Evolutionary conservation across 2,113 vertebrate species (phyloP), one percentile per base, ranked within the genome.

Genomic region (Symphodus melops): DNA sequence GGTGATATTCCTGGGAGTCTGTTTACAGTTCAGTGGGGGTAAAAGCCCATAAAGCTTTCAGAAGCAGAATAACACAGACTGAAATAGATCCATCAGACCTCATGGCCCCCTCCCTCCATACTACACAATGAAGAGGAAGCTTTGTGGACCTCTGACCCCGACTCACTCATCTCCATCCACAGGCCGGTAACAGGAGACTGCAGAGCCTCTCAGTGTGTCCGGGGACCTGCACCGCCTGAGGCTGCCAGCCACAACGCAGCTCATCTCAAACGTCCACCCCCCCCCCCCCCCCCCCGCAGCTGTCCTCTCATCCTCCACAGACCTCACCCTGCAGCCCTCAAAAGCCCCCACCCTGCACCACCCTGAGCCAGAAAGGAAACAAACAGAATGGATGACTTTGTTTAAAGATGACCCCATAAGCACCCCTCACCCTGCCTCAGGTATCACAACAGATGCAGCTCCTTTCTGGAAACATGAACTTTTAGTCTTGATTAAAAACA

Each of bases 121-220:
- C 25, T 20, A 19, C 41, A 72, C 46, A 61, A 49, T n/a, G 49
- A 59, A 17, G 57, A 84, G 75, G 83, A 87, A 75, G 77, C 59
- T 60, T 58, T 49, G 25, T 10, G 19, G 75, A 84, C 82, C 80
- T 63, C 48, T 85, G 67, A 79, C 75, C 77, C 49, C 23, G 16
- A 51, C 33, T 79, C 67, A 75, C 75, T 79, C 65, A 72, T 86
- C 74, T 77, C 65, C 55, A 41, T 77, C 72, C 53, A 60, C 53
- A 57, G 11, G 52, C 13, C 12, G 19, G 79, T 86, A 86, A 89
- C 70, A 52, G 68, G 72, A 86, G 72, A 72, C 77, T 49, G 44
- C 51, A 25, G 51, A 62, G 37, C 9, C 17, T 44, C 56, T 57
- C 14, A 6, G 55, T 44, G 54, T 55, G 51, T 54, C 68, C 14